Conservation (phyloP, 2,113 vertebrate genomes). For the Triplophysa siluroides region DNA sequence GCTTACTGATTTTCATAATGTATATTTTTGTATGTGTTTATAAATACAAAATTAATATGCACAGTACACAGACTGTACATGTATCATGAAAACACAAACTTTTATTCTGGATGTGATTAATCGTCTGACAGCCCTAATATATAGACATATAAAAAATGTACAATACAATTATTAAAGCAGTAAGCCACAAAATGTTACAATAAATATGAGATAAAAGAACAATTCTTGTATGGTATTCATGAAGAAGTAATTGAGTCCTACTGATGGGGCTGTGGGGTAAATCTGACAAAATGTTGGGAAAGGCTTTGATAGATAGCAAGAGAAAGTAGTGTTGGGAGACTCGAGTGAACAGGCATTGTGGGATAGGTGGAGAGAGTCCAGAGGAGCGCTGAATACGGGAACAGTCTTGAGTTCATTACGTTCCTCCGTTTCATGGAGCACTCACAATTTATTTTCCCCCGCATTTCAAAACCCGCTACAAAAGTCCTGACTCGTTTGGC, state of each 20-base stretch:
- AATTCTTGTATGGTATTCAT: background rate
- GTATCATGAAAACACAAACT: too few species aligned
- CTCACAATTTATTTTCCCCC: conserved; percentile 34
- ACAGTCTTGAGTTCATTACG: conserved; percentile 36
- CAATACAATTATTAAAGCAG: too few species aligned
- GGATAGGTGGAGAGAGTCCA: conserved; percentile 23
- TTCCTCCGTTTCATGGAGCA: conserved; percentile 31
- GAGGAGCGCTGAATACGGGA: conserved; percentile 22
- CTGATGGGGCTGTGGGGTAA: too few species aligned
- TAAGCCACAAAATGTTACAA: too few species aligned
- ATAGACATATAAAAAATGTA: too few species aligned
- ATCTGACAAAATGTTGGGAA: background rate
- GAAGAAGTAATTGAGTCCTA: background rate
- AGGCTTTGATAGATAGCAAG: background rate
- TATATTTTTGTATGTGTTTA: too few species aligned
- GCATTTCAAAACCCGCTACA: conserved; percentile 36
- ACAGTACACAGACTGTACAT: too few species aligned
- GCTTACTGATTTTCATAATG: too few species aligned
- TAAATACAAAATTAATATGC: too few species aligned
- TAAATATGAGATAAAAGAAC: conserved; percentile 20
- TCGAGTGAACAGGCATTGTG: conserved; percentile 33
- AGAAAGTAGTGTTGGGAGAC: conserved; percentile 13
- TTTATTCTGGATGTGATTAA: too few species aligned
- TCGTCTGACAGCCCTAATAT: too few species aligned
- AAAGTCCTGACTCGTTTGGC: conserved; percentile 26